Evolutionary conservation across 2,797 vertebrate genomes (phyloP), one percentile per base, ranked within the genome.

Genomic region (Lemur catta): DNA sequence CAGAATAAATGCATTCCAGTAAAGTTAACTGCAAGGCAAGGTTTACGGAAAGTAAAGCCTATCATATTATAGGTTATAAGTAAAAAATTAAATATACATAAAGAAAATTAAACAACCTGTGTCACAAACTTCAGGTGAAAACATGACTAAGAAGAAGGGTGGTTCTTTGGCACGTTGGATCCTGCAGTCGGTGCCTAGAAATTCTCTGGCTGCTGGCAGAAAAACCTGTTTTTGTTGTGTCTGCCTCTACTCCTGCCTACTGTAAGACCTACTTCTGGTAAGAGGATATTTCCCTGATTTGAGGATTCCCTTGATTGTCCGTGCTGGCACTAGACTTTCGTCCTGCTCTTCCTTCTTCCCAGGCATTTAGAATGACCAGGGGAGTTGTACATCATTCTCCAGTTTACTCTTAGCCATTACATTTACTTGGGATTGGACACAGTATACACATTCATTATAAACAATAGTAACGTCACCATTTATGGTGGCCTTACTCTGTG

Each of bases 41-140:
- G 33, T 59, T 91, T 94, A 82, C 59, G 50, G 59, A 74, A 91
- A 92, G 80, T 24, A 92, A 93, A 76, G 46, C n/a, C 22, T 74
- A 33, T 82, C 18, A 57, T 43, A 81, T n/a, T 38, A 69, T 52
- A 94, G 41, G 43, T 35, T 38, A 8, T 30, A 67, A 33, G 79
- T 63, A 74, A 87, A 76, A 89, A 86, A 50, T 79, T 20, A 82
- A 89, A 87, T 30, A 43, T 9, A 76, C 8, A 35, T 69, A 75
- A 6, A 82, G 61, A 71, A 89, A 84, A 89, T n/a, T 7, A 26
- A 89, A 87, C 30, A 76, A 61, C 1, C 11, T 65, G 48, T 88
- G 75, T 81, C 89, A 95, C 22, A 95, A 82, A 91, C 67, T 74
- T 78, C 59, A 79, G 63, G 86, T 91, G 78, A 86, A 86, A 93